A percentile compares a stretch with the other conserved stretches of the same genome.
phyloP scores from a whole-genome alignment of 2,113 vertebrate genomes.

The Hippocampus abdominalis region DNA sequence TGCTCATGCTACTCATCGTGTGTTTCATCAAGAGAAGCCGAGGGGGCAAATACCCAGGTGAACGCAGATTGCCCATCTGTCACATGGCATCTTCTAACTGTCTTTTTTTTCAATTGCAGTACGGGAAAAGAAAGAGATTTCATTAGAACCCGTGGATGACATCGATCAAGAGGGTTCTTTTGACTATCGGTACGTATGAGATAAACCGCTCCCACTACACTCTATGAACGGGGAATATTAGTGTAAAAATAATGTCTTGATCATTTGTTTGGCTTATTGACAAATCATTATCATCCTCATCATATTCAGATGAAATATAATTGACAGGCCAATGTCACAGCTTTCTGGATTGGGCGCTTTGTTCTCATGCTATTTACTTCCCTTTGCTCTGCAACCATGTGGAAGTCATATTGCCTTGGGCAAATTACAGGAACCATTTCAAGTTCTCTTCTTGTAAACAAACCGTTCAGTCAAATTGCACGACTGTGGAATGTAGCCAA shows the following conservation, averaged over 20 bases:
- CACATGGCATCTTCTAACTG: neutral
- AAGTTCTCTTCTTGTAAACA: neutral
- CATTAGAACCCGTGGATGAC: conserved; percentile 83
- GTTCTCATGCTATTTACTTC: conserved; percentile 1
- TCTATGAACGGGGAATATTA: neutral
- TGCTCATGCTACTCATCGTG: conserved; percentile 91
- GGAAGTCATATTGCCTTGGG: neutral
- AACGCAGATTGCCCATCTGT: neutral
- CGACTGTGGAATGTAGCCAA: neutral
- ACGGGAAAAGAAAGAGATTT: conserved; percentile 88
- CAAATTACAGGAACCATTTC: conserved; percentile 2
- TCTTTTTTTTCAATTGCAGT: conserved; percentile 70
- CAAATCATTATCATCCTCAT: too few species aligned
- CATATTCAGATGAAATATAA: too few species aligned
- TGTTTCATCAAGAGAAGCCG: conserved; percentile 98
- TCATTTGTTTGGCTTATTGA: too few species aligned
- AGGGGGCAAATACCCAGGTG: conserved; percentile 95
- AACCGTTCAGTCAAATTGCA: neutral
- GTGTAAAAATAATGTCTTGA: too few species aligned
- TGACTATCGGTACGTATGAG: conserved; percentile 87
- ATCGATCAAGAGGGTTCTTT: conserved; percentile 92
- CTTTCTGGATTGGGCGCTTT: too few species aligned
- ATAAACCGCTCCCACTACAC: neutral
- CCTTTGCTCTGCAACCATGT: conserved; percentile 43
- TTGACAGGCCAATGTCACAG: too few species aligned